Evolutionary conservation across 2,888 invertebrate species (phyloP), one percentile per base, ranked within the genome.

Genomic region (Agelastica alni): DNA sequence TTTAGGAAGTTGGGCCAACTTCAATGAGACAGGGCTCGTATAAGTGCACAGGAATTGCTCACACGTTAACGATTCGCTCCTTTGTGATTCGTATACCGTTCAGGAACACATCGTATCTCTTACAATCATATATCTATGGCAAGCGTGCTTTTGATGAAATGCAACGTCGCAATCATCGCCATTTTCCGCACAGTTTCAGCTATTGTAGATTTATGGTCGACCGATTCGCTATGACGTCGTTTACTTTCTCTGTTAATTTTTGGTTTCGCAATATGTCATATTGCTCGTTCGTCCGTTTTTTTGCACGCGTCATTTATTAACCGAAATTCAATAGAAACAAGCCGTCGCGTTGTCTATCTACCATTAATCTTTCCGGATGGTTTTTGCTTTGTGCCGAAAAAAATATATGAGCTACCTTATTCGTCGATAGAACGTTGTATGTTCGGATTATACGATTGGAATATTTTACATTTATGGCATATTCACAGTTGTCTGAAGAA

Each of bases 131-230:
- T n/a, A n/a, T n/a, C n/a, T n/a, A n/a, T n/a, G n/a, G n/a, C n/a
- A n/a, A n/a, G n/a, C n/a, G n/a, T n/a, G n/a, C n/a, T n/a, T n/a
- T n/a, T n/a, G n/a, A 2, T 14, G 34, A 9, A 9, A 34, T 14
- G 37, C 20, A 41, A 41, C 39, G 52, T 30, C 13, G 18, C 52
- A 36, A 45, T 41, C 41, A 52, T 52, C n/a, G n/a, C n/a, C 45
- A 52, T 52, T 52, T 52, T 52, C 52, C 26, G 41, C 45, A 2
- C 46, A 34, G 46, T 52, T 52, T 32, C 41, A 41, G 45, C 46
- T 18, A 39, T 32, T 52, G 41, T 46, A 22, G 18, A 16, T 13
- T 52, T 39, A 41, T 32, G 32, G 32, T 41, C 46, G 34, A 52
- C 37, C 12, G 7, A 9, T 26, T 9, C 26, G 9, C 26, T 6